A percentile compares a stretch with the other conserved stretches of the same genome.
These are phyloP conservation scores for Cinclus mexicanus DNA, from an alignment of 2,113 vertebrate genomes.

Conservation along the genomic window DNA sequence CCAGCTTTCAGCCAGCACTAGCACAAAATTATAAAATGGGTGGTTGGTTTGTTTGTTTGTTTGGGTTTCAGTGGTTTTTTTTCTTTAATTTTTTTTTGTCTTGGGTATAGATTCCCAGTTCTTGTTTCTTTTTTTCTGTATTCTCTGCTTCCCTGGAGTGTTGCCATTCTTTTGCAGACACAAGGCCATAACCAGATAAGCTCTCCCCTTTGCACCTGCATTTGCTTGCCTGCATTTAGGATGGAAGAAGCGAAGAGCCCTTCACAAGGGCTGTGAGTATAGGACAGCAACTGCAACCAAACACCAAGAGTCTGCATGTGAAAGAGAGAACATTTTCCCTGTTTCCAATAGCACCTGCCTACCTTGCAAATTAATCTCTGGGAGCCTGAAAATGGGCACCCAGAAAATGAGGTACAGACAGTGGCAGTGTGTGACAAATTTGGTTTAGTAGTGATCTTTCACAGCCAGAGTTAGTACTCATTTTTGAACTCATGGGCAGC, in stretches of 20 bases:
- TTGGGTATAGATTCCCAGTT: background rate
- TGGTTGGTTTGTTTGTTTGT: background rate
- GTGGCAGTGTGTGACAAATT: background rate
- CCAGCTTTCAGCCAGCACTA: background rate
- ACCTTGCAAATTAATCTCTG: background rate
- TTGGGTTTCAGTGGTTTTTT: background rate
- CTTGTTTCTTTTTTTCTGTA: background rate
- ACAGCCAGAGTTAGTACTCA: background rate
- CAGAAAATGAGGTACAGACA: conserved; percentile 14
- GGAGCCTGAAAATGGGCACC: background rate
- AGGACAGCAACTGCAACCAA: background rate
- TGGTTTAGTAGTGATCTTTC: conserved; percentile 7
- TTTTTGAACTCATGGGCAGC: background rate
- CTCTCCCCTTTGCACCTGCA: background rate
- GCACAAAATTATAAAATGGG: background rate
- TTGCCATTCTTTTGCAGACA: background rate
- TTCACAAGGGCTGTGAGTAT: background rate
- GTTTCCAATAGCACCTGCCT: background rate
- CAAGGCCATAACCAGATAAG: background rate
- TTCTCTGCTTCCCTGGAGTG: background rate
- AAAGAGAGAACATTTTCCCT: background rate
- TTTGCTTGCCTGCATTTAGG: background rate
- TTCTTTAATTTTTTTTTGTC: background rate
- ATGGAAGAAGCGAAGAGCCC: background rate
- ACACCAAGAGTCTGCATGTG: rapidly evolving